These are phyloP conservation scores for Theocolax elegans DNA, from an alignment of 1,140 invertebrate species.

Conservation along the genomic window DNA sequence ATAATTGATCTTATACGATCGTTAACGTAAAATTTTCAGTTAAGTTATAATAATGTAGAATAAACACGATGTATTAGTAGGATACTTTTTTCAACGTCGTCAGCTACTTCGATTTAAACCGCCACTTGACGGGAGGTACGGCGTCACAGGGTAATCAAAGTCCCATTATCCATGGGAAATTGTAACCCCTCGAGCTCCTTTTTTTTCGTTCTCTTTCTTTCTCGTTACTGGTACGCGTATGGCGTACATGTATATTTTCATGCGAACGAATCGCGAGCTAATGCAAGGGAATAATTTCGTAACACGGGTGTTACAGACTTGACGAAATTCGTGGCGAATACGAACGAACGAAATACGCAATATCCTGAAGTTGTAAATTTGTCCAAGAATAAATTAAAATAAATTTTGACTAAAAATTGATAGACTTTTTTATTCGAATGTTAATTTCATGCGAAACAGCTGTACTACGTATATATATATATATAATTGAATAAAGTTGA, in stretches of 20 bases:
- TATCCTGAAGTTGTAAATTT: too few relatives aligned
- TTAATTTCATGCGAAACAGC: too few relatives aligned
- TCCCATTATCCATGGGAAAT: conserved; percentile 67
- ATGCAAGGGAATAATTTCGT: not conserved
- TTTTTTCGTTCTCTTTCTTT: not conserved
- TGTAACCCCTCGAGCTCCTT: conserved; percentile 51
- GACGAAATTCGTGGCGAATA: not conserved
- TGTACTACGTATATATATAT: too few relatives aligned
- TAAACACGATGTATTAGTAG: too few relatives aligned
- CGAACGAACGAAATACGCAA: not conserved
- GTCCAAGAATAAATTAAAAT: too few relatives aligned
- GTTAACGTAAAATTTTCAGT: too few relatives aligned
- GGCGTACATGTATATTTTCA: not conserved
- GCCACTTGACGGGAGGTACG: conserved; percentile 63
- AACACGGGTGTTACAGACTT: not conserved
- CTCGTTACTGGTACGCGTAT: too few relatives aligned
- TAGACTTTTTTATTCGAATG: too few relatives aligned
- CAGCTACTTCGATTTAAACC: not conserved
- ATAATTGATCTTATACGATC: too few relatives aligned
- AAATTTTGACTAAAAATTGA: too few relatives aligned
- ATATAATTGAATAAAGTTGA: too few relatives aligned
- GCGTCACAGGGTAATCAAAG: conserved; percentile 66
- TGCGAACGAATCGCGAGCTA: not conserved
- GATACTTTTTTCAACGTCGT: conserved; percentile 14
- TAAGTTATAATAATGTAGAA: too few relatives aligned